Conservation (phyloP, 2,113 vertebrate species). For the Zapornia atra region DNA sequence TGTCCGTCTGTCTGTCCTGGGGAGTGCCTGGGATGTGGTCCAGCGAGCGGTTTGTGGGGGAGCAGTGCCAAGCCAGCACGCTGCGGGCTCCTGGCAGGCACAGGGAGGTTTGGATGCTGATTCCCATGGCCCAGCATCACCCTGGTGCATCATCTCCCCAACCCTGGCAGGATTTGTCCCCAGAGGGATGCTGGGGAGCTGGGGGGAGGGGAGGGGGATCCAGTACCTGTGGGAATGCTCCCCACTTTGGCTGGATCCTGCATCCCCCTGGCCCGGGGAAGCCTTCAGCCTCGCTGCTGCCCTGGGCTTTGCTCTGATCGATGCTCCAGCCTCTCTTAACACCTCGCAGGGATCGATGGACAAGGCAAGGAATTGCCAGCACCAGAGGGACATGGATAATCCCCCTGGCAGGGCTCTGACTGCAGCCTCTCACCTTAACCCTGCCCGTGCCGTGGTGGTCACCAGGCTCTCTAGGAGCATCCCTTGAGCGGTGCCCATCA, state of each 20-base stretch:
- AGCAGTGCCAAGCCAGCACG: background rate
- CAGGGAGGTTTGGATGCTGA: accelerated
- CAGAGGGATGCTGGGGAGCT: accelerated
- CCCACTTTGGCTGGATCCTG: accelerated
- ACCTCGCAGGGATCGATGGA: conserved; percentile 63
- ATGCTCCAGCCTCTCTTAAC: conserved; percentile 51
- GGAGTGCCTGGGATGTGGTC: background rate
- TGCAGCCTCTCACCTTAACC: background rate
- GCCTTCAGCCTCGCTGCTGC: background rate
- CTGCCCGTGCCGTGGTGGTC: background rate
- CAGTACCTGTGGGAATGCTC: accelerated
- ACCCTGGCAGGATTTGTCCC: accelerated
- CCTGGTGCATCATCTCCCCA: background rate
- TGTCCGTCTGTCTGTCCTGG: background rate
- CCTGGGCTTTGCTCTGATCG: conserved; percentile 3
- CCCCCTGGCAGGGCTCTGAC: background rate
- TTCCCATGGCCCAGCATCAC: background rate
- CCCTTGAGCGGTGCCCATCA: background rate
- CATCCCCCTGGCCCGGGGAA: background rate
- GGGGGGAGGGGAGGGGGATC: too few relatives aligned
- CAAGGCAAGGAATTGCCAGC: conserved; percentile 53
- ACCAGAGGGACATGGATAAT: background rate
- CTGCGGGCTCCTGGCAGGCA: conserved; percentile 14
- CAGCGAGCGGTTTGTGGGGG: background rate
- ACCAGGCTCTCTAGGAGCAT: accelerated